A percentile compares a stretch with the other conserved stretches of the same genome.
Evolutionary conservation across 2,888 invertebrate genomes (phyloP).

Genomic region (Drosophila crucigera): DNA sequence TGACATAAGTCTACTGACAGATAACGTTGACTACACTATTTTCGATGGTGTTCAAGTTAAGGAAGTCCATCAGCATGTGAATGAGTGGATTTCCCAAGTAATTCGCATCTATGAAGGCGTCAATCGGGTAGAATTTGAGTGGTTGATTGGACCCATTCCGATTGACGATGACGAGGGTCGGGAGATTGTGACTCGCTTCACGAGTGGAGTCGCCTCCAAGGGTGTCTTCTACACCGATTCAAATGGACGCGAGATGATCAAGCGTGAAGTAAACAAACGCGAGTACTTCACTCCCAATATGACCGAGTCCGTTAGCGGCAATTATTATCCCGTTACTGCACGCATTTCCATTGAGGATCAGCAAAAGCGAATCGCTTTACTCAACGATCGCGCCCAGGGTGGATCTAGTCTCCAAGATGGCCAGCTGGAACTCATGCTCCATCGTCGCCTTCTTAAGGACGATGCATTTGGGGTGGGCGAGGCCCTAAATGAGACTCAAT

Average conservation of each 20-base stretch:
- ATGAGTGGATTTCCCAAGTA: slow-evolving; percentile 90
- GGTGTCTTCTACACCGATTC: slow-evolving; percentile 95
- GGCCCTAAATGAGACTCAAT: slow-evolving; percentile 93
- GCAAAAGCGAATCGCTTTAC: slow-evolving; percentile 79
- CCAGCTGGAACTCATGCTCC: slow-evolving; percentile 93
- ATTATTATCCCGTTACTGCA: slow-evolving; percentile 97
- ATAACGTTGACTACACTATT: slow-evolving; percentile 68
- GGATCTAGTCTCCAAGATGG: slow-evolving; percentile 92
- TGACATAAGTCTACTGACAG: slow-evolving; percentile 51
- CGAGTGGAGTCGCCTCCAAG: slow-evolving; percentile 88
- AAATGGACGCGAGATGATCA: slow-evolving; percentile 94
- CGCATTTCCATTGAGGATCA: slow-evolving; percentile 90
- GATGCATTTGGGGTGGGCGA: slow-evolving; percentile 97
- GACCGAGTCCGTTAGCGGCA: slow-evolving; percentile 90
- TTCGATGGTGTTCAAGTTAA: slow-evolving; percentile 88
- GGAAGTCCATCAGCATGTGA: slow-evolving; percentile 88
- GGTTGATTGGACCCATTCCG: slow-evolving; percentile 92
- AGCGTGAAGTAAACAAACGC: slow-evolving; percentile 88
- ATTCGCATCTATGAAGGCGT: slow-evolving; percentile 89
- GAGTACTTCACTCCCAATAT: slow-evolving; percentile 91
- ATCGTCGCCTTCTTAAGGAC: slow-evolving; percentile 93
- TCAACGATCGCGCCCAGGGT: slow-evolving; percentile 93
- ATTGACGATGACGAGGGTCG: slow-evolving; percentile 89
- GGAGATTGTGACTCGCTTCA: slow-evolving; percentile 92
- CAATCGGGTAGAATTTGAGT: slow-evolving; percentile 89